phyloP scores from a whole-genome alignment of 2,797 vertebrate genomes.

The Ceryle rudis region DNA sequence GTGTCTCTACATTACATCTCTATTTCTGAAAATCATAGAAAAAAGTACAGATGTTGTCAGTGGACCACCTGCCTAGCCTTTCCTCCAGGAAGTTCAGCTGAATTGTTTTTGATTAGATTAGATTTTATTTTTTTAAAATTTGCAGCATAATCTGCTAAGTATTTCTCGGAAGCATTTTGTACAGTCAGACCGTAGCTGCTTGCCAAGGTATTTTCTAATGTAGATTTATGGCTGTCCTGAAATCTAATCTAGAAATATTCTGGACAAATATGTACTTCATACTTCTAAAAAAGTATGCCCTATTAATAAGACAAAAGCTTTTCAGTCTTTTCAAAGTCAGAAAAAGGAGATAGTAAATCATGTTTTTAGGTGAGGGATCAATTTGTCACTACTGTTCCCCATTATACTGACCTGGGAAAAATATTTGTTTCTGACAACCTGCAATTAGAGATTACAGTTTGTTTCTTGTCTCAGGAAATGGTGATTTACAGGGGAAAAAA shows the following conservation, averaged over 20 bases:
- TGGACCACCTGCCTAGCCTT: neutral
- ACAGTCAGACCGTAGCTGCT: neutral
- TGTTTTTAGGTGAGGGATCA: neutral
- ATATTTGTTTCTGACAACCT: constrained; percentile 20
- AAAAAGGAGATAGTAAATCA: neutral
- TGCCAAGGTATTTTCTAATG: neutral
- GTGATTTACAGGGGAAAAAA: constrained; percentile 2
- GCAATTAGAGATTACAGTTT: constrained; percentile 20
- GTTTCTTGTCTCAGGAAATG: neutral
- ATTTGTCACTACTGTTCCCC: neutral
- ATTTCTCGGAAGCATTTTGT: neutral
- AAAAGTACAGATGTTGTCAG: neutral
- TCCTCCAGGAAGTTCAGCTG: neutral
- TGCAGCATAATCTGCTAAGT: neutral
- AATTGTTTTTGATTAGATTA: neutral
- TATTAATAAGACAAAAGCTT: neutral
- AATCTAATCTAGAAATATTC: neutral
- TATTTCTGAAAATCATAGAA: neutral
- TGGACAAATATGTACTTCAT: neutral
- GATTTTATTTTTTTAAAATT: neutral
- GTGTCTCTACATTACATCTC: rapidly evolving
- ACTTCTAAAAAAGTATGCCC: neutral
- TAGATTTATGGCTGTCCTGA: neutral
- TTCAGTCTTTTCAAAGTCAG: constrained; percentile 15
- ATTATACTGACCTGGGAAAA: neutral